phyloP scores from a whole-genome alignment of 2,888 invertebrate genomes.

The Cerceris rybyensis region DNA sequence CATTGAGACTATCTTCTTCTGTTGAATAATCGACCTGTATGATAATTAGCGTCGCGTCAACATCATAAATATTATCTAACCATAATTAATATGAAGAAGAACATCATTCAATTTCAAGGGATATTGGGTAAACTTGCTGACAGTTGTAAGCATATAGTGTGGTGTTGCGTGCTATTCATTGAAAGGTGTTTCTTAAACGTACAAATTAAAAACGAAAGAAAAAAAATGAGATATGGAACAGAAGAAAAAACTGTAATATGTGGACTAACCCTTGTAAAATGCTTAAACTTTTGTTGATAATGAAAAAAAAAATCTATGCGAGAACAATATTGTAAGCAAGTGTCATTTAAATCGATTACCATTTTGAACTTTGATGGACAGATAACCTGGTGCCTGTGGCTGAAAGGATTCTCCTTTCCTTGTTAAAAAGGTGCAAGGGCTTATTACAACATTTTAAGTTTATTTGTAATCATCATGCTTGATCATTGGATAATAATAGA shows the following conservation, averaged over 20 bases:
- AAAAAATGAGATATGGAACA: constrained; percentile 54
- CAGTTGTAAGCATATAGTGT: constrained; percentile 69
- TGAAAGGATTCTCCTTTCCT: constrained; percentile 65
- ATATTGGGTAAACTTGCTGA: constrained; percentile 67
- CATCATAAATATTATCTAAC: constrained; percentile 75
- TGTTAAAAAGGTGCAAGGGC: constrained; percentile 71
- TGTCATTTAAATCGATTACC: constrained; percentile 77
- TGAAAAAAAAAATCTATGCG: constrained; percentile 78
- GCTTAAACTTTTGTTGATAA: constrained; percentile 80
- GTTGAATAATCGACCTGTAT: constrained; percentile 74
- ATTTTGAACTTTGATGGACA: constrained; percentile 76
- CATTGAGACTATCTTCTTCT: constrained; percentile 67
- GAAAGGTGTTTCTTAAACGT: constrained; percentile 78
- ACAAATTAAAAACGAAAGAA: constrained; percentile 71
- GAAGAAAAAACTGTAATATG: constrained; percentile 72
- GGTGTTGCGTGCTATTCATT: constrained; percentile 75
- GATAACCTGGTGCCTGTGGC: constrained; percentile 76
- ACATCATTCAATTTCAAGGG: constrained; percentile 67
- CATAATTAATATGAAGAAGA: constrained; percentile 67
- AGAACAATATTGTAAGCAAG: constrained; percentile 76
- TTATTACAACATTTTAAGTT: constrained; percentile 70
- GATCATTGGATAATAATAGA: constrained; percentile 71
- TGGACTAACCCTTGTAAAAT: constrained; percentile 78
- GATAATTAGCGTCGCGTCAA: constrained; percentile 76
- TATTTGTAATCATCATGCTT: constrained; percentile 71